These are phyloP conservation scores for Eulimnadia texana DNA, from an alignment of 1,140 invertebrate genomes.

Conservation along the genomic window DNA sequence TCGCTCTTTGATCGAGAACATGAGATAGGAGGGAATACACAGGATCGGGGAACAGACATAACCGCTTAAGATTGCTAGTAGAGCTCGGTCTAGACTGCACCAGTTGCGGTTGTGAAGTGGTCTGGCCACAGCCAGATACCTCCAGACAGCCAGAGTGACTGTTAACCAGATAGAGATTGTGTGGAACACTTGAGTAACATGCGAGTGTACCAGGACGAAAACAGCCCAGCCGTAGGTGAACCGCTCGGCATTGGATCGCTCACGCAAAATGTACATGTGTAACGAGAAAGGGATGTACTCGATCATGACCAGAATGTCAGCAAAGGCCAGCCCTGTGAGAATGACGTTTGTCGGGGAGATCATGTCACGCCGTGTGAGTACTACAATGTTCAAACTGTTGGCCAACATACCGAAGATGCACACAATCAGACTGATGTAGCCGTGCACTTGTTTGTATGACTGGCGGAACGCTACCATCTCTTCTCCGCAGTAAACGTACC, in stretches of 20 bases:
- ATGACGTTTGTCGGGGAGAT: conserved; percentile 69
- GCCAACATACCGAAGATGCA: conserved; percentile 76
- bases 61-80: conserved; percentile 51
- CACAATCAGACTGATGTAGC: conserved; percentile 51
- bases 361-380: conserved; percentile 71
- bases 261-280: conserved; percentile 47
- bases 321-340: conserved; percentile 59
- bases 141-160: conserved; percentile 60
- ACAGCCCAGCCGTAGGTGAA: conserved; percentile 27
- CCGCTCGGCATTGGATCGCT: conserved; percentile 18
- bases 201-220: conserved; percentile 28
- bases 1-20: conserved; percentile 38
- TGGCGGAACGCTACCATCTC: conserved; percentile 9
- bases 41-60: conserved; percentile 56
- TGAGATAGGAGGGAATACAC: conserved; percentile 61
- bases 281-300: conserved; percentile 70
- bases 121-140: conserved; percentile 50
- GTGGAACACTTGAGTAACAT: conserved; percentile 47
- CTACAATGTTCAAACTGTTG: conserved; percentile 78
- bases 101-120: conserved; percentile 41
- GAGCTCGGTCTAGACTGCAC: conserved; percentile 52
- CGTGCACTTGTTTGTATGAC: conserved; percentile 34
- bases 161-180: conserved; percentile 79
- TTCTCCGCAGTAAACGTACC: conserved; percentile 14
- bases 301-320: conserved; percentile 72